Evolutionary conservation across 2,113 vertebrate genomes (phyloP).

Genomic region (Pavo muticus): DNA sequence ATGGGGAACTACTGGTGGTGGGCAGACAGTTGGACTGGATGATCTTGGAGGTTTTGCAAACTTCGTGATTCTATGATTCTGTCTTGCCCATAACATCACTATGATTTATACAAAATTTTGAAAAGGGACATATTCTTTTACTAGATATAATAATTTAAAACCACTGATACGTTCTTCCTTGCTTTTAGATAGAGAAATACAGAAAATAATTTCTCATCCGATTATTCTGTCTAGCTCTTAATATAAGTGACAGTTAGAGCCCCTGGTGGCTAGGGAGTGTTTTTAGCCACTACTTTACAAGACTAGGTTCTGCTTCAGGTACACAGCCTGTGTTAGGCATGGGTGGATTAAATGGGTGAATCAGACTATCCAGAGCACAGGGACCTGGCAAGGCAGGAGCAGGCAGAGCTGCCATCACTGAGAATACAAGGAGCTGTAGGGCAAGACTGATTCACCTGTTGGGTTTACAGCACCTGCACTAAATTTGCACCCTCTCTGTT

Average conservation of each 20-base stretch:
- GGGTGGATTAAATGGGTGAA: neutral
- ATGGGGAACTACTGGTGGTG: no score
- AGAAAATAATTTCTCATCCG: neutral
- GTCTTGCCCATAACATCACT: neutral
- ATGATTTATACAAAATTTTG: neutral
- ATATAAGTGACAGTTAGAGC: neutral
- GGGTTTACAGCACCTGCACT: neutral
- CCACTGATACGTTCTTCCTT: neutral
- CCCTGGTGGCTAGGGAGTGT: rapidly evolving
- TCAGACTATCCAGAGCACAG: neutral
- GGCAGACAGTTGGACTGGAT: no score
- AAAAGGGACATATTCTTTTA: neutral
- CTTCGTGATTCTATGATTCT: neutral
- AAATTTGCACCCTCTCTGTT: neutral
- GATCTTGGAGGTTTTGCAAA: no score
- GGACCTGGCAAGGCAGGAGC: neutral
- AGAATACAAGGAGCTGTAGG: neutral
- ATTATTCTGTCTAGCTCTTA: neutral
- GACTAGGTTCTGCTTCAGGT: rapidly evolving
- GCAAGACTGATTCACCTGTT: neutral
- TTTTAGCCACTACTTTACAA: neutral
- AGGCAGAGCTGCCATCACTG: neutral
- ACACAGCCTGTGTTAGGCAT: neutral
- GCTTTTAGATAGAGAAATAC: neutral
- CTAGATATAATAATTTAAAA: neutral